Percentiles rank a stretch among this genome's conserved stretches.
These are phyloP conservation scores for Okamejei kenojei DNA, from an alignment of 2,797 vertebrate species.

Conservation along the genomic window DNA sequence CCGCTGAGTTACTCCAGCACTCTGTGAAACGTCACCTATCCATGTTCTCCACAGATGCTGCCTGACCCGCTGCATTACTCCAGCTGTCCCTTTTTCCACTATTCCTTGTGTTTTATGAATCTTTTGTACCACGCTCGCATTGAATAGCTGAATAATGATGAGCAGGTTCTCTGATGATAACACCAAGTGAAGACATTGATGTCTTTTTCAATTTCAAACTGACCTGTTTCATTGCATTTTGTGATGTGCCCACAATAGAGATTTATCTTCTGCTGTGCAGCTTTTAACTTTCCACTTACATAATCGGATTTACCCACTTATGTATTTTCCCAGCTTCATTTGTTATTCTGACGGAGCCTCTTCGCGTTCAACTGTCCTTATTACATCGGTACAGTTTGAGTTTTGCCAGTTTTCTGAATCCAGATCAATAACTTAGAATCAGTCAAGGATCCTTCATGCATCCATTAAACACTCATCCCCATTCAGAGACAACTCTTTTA, in stretches of 20 bases:
- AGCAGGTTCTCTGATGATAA: too few relatives aligned
- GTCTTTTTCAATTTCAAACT: not conserved
- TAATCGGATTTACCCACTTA: not conserved
- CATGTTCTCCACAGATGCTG: too few relatives aligned
- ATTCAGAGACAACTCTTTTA: not conserved
- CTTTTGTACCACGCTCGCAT: too few relatives aligned
- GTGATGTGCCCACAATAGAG: not conserved
- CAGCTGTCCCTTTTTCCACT: too few relatives aligned
- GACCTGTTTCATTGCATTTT: not conserved
- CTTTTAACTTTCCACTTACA: not conserved
- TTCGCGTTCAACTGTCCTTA: not conserved
- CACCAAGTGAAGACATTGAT: not conserved
- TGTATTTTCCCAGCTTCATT: not conserved
- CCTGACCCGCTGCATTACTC: too few relatives aligned
- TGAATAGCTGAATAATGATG: too few relatives aligned
- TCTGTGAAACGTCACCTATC: too few relatives aligned
- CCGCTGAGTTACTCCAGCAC: too few relatives aligned
- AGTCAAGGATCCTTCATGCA: not conserved
- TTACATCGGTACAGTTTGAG: not conserved
- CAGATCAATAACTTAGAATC: not conserved
- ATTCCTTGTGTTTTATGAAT: too few relatives aligned
- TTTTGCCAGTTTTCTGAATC: not conserved
- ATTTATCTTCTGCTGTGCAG: not conserved
- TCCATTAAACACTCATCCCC: too few relatives aligned
- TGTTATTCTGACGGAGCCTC: not conserved